Evolutionary conservation across 1,140 invertebrate genomes (phyloP), one percentile per base, ranked within the genome.

Genomic region (Dermatophagoides farinae): DNA sequence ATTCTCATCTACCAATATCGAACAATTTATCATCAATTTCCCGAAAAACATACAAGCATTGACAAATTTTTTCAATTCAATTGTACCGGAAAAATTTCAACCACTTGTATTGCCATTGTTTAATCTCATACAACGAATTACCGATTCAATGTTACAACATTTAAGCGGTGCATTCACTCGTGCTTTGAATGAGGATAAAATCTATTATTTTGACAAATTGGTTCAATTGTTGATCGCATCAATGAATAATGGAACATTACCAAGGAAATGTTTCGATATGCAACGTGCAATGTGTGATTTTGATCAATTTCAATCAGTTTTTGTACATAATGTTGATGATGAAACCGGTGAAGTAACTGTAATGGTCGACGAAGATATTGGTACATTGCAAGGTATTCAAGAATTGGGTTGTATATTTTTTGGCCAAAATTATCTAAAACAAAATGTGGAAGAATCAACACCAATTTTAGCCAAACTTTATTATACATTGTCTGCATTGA

Each of bases 371-470:
- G 53, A 44, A 39, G 53, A 55, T 44, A 14, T n/a, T 18, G 53
- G 39, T 11, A 58, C 57, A n/a, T 38, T 58, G 9, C 39, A 58
- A 49, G 43, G 57, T 20, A 55, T 58, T 58, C 57, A 58, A 49
- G 39, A 58, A 49, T 38, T 58, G 4, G 43, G 57, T 39, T 58
- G 57, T 59, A 12, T 38, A 14, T 40, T 57, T 41, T 61, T 61
- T n/a, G 59, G 59, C 57, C 49, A 61, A 9, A 61, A 61, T 37
- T 61, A 61, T 41, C 61, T 51, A 52, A 14, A 55, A 44, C 12
- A 57, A 16, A 50, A 50, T 25, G 57, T 58, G 2, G 57, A 46
- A 47, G 57, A 59, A 37, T 59, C 57, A 12, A 59, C 57, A 16
- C 57, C 57, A 12, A 58, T 59, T 47, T 16, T 59, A 20, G 57